A percentile compares a stretch with the other conserved stretches of the same genome.
These are phyloP conservation scores for Aplysina aerophoba DNA, from an alignment of 37 sponge, comb jelly and placozoan genomes.

Conservation along the genomic window DNA sequence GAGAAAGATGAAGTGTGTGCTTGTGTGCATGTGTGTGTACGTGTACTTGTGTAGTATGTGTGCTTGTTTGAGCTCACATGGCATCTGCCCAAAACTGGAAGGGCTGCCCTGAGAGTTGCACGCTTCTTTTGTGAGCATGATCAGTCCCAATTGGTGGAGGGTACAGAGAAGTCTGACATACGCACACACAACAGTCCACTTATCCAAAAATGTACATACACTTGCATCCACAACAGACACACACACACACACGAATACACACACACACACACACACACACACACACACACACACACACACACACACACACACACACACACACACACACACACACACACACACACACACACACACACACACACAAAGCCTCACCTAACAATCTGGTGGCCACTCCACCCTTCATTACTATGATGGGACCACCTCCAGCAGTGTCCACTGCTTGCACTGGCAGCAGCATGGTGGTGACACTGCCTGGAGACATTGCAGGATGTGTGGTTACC, in stretches of 20 bases:
- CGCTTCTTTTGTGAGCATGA: constrained; percentile 62
- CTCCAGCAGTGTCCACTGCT: background rate
- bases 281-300: constrained; percentile 22
- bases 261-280: constrained; percentile 43
- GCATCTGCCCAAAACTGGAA: background rate
- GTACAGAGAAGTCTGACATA: background rate
- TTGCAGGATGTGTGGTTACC: constrained; percentile 5
- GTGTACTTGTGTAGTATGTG: background rate
- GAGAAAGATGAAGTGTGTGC: too few relatives aligned
- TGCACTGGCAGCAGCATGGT: constrained; percentile 1
- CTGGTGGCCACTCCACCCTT: background rate
- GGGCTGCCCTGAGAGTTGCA: constrained; percentile 22
- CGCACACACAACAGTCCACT: too few relatives aligned
- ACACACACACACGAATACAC: constrained; percentile 35
- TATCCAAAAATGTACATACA: too few relatives aligned
- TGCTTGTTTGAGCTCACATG: background rate
- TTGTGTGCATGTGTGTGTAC: background rate
- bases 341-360: background rate
- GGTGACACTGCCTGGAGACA: background rate
- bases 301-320: background rate
- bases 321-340: too few relatives aligned
- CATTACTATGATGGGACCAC: too few relatives aligned
- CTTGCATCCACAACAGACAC: background rate
- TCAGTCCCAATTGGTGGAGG: constrained; percentile 78
- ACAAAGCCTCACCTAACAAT: background rate